phyloP scores from a whole-genome alignment of 2,888 invertebrate genomes.

The Calameuta filiformis region DNA sequence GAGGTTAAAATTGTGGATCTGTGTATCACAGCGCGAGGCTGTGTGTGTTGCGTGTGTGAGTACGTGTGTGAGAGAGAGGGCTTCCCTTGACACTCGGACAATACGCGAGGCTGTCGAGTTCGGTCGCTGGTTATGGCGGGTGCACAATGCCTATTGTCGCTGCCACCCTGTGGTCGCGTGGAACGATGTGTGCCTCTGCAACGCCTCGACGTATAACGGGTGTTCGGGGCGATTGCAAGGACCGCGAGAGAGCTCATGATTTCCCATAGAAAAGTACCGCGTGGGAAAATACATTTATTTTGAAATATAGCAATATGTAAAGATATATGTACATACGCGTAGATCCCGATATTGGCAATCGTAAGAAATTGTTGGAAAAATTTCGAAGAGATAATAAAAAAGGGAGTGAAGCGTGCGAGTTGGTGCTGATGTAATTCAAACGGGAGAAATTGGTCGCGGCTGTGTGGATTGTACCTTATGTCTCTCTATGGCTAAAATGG shows the following conservation, averaged over 20 bases:
- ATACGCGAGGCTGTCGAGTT: slow-evolving; percentile 59
- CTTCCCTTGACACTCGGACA: slow-evolving; percentile 61
- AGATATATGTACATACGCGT: neutral
- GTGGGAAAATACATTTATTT: neutral
- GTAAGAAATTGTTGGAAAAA: neutral
- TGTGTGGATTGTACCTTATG: neutral
- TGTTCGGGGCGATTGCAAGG: neutral
- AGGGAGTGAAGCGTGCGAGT: neutral
- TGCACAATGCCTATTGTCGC: slow-evolving; percentile 64
- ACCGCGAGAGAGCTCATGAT: neutral
- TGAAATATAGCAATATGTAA: neutral
- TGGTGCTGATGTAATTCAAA: neutral
- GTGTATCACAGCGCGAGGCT: too few relatives aligned
- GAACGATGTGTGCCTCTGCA: slow-evolving; percentile 51
- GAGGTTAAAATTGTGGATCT: neutral
- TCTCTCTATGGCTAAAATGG: slow-evolving; percentile 17
- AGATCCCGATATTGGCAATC: neutral
- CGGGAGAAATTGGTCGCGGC: neutral
- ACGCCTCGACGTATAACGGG: slow-evolving; percentile 37
- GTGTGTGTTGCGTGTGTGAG: neutral
- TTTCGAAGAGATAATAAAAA: neutral
- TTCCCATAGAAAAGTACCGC: neutral
- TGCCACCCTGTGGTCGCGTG: slow-evolving; percentile 10
- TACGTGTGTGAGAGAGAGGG: slow-evolving; percentile 27
- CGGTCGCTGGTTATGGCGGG: slow-evolving; percentile 64